Base-by-base conservation (phyloP, 2,113 vertebrate genomes). In the Nyctereutes procyonoides region DNA sequence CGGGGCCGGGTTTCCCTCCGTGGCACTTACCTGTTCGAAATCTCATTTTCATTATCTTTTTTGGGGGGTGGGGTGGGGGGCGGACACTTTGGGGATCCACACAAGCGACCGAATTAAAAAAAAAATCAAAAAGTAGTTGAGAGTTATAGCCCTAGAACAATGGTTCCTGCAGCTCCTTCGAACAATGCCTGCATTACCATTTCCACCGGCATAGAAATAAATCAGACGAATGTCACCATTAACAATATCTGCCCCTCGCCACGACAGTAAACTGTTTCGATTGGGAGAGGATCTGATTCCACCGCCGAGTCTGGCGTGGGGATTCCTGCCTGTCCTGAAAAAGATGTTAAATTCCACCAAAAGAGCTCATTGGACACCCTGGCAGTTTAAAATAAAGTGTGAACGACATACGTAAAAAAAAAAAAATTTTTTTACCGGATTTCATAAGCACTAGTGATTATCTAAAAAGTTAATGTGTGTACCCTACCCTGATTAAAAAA, bases 121-220 rank as follows among this genome's bases (percentile, higher is more conserved):
- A 28, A 28, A 48, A 43, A 60, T 56, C n/a, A 51, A 81, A 63
- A 63, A 26, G 93, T 85, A 74, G 51, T 76, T 55, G 73, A n/a
- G 96, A 93, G 95, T 89, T 93, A 89, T 93, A 95, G 77, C 88
- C 94, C 71, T 92, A 97, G 98, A 98, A 99, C 98, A 98, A 98
- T 98, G 98, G 94, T 97, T 98, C 91, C 96, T 0, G 1, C 38
- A 28, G 97, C 95, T 82, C 63, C 10, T 1, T 67, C 89, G 84
- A 79, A 63, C 90, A 56, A 97, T 1, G 79, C 97, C 96, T 93
- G 73, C 0, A 8, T 88, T 89, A 96, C 96, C 85, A 81, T 22
- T 84, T 83, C 95, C 97, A 89, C 86, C 97, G 97, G 97, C 97
- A 91, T 96, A 90, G 43, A 97, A 97, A 98, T 98, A 98, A 98